Percentiles rank a stretch among this genome's conserved stretches.
Conservation (phyloP, 2,888 invertebrate species). For the Pseudanteris insignis region DNA sequence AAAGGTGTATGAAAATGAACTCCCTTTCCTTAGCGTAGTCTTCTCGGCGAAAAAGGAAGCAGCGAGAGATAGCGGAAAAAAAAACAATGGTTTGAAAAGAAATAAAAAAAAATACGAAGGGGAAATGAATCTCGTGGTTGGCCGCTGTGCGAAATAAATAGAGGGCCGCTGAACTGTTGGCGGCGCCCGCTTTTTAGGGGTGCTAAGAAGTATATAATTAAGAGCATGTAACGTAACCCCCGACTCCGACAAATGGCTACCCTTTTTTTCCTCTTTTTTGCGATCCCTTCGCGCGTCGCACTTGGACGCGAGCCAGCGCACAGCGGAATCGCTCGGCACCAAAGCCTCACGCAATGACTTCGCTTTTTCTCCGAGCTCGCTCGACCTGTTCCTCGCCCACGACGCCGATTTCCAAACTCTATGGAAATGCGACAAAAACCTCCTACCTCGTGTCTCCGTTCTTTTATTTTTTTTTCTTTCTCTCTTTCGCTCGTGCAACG, state of each 20-base stretch:
- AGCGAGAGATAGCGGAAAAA: no score
- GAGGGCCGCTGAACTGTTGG: constrained; percentile 8
- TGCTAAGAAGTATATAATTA: constrained; percentile 34
- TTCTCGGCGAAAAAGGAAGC: constrained; percentile 3
- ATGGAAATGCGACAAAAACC: constrained; percentile 7
- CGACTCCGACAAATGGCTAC: constrained; percentile 17
- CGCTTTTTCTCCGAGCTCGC: constrained; percentile 4
- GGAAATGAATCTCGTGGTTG: constrained; percentile 10
- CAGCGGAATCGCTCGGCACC: constrained; percentile 1
- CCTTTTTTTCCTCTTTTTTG: constrained; percentile 2
- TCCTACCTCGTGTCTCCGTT: not conserved
- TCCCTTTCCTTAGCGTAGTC: not conserved
- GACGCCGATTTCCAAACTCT: not conserved
- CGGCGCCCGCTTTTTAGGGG: constrained; percentile 21
- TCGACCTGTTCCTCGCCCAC: not conserved
- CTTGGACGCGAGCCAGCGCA: constrained; percentile 23
- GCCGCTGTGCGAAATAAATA: constrained; percentile 20
- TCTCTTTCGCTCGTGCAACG: constrained; percentile 11
- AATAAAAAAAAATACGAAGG: not conserved
- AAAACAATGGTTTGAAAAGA: not conserved
- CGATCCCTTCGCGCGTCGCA: constrained; percentile 4
- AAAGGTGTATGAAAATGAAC: constrained; percentile 8
- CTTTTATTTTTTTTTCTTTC: no score
- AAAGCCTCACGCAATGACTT: not conserved
- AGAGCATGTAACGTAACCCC: constrained; percentile 31